These are phyloP conservation scores for Cancer borealis DNA, from an alignment of 2,888 invertebrate genomes.

Conservation along the genomic window DNA sequence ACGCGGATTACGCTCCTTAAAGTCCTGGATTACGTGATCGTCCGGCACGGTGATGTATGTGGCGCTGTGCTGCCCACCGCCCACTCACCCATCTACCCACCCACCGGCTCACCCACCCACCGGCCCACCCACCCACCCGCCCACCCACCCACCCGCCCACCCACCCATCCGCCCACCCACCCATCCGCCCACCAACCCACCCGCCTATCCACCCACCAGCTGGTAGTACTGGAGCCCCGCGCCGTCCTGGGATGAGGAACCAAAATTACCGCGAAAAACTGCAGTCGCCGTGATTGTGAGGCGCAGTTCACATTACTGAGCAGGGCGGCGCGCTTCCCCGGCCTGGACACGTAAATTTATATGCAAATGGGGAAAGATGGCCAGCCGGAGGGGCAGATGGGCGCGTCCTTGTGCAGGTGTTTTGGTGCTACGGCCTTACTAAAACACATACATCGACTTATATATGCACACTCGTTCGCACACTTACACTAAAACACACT, in stretches of 20 bases:
- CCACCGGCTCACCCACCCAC: background rate
- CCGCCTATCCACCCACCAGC: background rate
- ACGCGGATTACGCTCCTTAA: background rate
- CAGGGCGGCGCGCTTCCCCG: background rate
- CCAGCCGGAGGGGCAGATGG: conserved; percentile 34
- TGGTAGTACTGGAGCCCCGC: background rate
- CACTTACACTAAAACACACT: background rate
- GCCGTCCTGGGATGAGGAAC: background rate
- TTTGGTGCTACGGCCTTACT: background rate
- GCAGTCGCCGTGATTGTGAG: conserved; percentile 18
- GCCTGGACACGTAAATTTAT: conserved; percentile 17
- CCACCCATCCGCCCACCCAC: background rate
- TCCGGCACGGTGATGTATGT: background rate
- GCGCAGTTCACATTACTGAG: conserved; percentile 9
- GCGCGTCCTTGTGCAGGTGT: conserved; percentile 24
- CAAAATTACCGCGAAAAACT: conserved; percentile 29
- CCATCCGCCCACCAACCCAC: background rate
- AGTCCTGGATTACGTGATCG: conserved; percentile 12
- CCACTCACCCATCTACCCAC: background rate
- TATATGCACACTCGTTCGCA: background rate
- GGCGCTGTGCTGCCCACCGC: background rate
- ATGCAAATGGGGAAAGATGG: background rate
- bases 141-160: background rate
- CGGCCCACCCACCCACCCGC: background rate
- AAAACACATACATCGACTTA: background rate